These are phyloP conservation scores for Ornithorhynchus anatinus DNA, from an alignment of 2,113 vertebrate genomes.

Conservation along the genomic window DNA sequence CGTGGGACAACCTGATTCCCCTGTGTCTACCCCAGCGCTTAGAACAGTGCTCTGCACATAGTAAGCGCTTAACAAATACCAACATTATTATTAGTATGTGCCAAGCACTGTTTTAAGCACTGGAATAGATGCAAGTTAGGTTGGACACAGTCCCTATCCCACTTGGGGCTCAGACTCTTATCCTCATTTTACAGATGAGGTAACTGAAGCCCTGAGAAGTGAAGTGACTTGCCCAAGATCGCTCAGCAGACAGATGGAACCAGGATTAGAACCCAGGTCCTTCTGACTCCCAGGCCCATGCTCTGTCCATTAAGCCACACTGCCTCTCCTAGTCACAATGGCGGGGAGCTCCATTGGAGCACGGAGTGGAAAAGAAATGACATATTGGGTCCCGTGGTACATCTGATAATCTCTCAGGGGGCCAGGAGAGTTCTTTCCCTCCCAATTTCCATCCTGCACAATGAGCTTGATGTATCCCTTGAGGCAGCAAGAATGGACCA, in stretches of 20 bases:
- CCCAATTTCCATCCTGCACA: too few relatives aligned
- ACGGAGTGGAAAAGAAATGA: too few relatives aligned
- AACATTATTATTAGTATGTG: accelerated
- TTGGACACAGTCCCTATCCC: neutral
- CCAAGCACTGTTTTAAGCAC: neutral
- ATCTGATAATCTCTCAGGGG: too few relatives aligned
- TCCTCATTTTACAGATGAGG: neutral
- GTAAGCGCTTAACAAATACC: too few relatives aligned
- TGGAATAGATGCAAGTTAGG: neutral
- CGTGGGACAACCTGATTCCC: too few relatives aligned
- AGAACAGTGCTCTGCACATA: too few relatives aligned
- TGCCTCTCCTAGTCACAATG: neutral
- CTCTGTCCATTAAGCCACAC: neutral
- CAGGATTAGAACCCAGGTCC: neutral
- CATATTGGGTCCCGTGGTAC: too few relatives aligned
- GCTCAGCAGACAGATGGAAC: neutral
- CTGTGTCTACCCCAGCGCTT: too few relatives aligned
- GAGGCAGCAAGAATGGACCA: too few relatives aligned
- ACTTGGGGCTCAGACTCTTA: neutral
- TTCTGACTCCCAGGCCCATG: neutral
- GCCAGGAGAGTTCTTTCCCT: too few relatives aligned
- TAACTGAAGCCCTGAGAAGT: neutral
- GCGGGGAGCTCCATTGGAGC: too few relatives aligned
- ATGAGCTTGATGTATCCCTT: too few relatives aligned
- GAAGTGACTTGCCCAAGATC: neutral